A percentile compares a stretch with the other conserved stretches of the same genome.
Evolutionary conservation across 2,113 vertebrate genomes (phyloP).

Genomic region (Piprites chloris): DNA sequence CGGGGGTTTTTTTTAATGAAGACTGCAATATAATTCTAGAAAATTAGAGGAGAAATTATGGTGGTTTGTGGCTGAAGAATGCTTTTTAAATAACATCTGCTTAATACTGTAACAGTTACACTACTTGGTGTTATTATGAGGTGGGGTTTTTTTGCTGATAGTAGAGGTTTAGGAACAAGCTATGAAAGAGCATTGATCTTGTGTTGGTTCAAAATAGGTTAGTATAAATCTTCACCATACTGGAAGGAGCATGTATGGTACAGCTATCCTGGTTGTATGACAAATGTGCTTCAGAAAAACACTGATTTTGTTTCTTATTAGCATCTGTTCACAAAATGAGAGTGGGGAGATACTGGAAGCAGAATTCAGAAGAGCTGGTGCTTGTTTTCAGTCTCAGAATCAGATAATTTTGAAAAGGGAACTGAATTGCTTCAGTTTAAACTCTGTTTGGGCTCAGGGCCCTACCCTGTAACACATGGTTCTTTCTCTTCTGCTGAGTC

Average conservation of each 20-base stretch:
- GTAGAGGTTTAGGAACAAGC: background rate
- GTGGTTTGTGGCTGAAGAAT: background rate
- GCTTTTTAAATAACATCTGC: background rate
- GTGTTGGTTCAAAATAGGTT: background rate
- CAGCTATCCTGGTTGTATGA: background rate
- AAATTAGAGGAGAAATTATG: background rate
- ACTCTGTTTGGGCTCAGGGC: background rate
- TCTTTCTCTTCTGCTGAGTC: background rate
- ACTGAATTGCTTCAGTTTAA: background rate
- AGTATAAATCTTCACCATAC: background rate
- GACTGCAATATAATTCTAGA: background rate
- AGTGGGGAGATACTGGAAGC: background rate
- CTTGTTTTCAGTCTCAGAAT: background rate
- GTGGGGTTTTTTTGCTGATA: background rate
- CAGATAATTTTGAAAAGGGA: background rate
- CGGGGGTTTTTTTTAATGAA: background rate
- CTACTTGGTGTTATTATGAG: background rate
- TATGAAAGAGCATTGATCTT: background rate
- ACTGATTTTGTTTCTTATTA: background rate
- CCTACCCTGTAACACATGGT: background rate
- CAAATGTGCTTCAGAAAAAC: background rate
- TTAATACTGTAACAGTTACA: rapidly evolving
- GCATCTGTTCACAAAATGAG: background rate
- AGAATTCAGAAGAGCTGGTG: background rate
- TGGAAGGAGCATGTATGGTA: background rate